Base-by-base conservation (phyloP, 2,113 vertebrate species). In the Paraplagusia blochii region DNA sequence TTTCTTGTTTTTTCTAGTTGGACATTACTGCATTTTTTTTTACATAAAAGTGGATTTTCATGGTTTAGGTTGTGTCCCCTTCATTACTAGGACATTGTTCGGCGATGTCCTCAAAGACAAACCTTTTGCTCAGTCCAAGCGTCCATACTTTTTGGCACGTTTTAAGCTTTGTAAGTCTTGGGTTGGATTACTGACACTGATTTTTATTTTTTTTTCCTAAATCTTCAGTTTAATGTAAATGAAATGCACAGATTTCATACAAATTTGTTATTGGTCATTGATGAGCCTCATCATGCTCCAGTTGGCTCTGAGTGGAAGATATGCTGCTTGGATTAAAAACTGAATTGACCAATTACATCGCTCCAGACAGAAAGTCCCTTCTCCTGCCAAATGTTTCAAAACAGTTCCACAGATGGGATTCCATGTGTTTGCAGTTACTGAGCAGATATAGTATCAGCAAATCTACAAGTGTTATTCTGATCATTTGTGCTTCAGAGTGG, bases 31-130 rank as follows among this genome's bases (percentile, higher is more conserved):
- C 11, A 39, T 40, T 52, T 19, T 62, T 22, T 18, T 29, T 22
- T 29, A 44, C 58, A n/a, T 2, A 1, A 19, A 33, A 40, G 43
- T 15, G 19, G 35, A 54, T 68, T 63, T 50, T 64, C 14, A 19
- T 52, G 64, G 43, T 69, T 74, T 46, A 4, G 35, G 64, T 60
- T 74, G 53, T 44, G 50, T 79, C n/a, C n/a, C n/a, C n/a, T 75
- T 79, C 70, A 68, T 57, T 63, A 34, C 61, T 33, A 16, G 29
- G 48, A 43, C 35, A 17, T 62, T 66, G 51, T 14, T 14, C 51
- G 46, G 14, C 45, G 17, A 50, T 46, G 60, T 59, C 47, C 5
- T 16, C 66, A 22, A 44, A 53, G 11, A 14, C 52, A 19, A 13
- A 5, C 9, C 38, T 53, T 29, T 44, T 44, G 15, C 38, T 40